Evolutionary conservation across 2,888 invertebrate genomes (phyloP).

Genomic region (Allygus modestus): DNA sequence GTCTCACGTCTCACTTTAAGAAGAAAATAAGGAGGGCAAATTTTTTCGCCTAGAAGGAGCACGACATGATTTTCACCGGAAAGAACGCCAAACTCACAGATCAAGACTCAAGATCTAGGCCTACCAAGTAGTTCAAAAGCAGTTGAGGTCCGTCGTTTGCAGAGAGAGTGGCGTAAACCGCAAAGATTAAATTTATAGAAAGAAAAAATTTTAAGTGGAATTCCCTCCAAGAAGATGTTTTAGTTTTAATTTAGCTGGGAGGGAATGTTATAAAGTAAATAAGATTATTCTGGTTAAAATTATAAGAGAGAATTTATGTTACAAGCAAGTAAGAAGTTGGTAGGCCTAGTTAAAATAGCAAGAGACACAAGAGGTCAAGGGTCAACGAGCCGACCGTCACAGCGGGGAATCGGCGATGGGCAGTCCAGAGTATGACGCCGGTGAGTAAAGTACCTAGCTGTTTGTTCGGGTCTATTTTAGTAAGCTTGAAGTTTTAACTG

Average conservation of each 20-base stretch:
- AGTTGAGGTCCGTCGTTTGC: background rate
- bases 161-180: conserved; percentile 24
- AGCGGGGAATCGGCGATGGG: too few relatives aligned
- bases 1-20: background rate
- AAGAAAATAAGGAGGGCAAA: conserved; percentile 1
- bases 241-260: conserved; percentile 11
- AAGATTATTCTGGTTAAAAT: too few relatives aligned
- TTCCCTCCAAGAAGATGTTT: conserved; percentile 30
- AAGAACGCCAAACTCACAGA: background rate
- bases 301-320: too few relatives aligned
- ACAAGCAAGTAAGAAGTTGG: too few relatives aligned
- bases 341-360: too few relatives aligned
- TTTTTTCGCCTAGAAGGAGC: background rate
- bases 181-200: conserved; percentile 34
- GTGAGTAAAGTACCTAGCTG: too few relatives aligned
- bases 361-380: too few relatives aligned
- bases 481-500: too few relatives aligned
- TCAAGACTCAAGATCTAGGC: background rate
- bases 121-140: background rate
- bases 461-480: too few relatives aligned
- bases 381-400: too few relatives aligned
- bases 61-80: background rate
- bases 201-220: background rate
- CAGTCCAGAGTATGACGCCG: too few relatives aligned
- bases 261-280: conserved; percentile 35